Conservation (phyloP, 2,888 invertebrate species). For the Gortyna flavago region DNA sequence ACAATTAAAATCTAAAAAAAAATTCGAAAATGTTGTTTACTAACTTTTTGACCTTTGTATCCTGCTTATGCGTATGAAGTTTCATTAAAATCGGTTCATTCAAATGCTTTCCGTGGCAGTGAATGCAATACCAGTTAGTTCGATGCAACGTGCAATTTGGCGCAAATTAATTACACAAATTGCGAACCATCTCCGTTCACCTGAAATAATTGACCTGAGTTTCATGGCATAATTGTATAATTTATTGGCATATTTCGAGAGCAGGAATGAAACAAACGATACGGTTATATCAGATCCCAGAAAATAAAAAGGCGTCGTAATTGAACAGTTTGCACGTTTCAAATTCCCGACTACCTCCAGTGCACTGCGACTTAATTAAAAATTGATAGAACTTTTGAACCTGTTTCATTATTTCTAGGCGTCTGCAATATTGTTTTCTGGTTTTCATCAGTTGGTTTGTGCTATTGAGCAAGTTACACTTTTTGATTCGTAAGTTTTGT, state of each 20-base stretch:
- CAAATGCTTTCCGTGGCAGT: neutral
- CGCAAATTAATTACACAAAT: neutral
- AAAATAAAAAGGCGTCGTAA: neutral
- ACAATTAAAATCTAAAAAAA: too few species aligned
- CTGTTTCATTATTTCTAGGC: neutral
- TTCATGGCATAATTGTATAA: neutral
- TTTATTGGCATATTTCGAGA: neutral
- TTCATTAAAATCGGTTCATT: too few species aligned
- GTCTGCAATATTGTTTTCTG: neutral
- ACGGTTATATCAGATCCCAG: neutral
- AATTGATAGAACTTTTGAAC: neutral
- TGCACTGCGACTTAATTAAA: constrained; percentile 14
- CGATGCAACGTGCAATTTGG: too few species aligned
- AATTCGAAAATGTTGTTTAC: too few species aligned
- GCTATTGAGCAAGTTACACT: neutral
- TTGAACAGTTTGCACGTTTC: neutral
- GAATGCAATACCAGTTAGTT: neutral
- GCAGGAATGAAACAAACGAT: neutral
- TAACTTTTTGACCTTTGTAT: too few species aligned
- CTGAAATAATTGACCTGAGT: neutral
- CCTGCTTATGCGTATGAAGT: too few species aligned
- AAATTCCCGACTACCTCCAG: neutral
- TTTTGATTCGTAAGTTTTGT: neutral
- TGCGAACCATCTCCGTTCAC: neutral
- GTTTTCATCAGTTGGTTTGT: neutral